Evolutionary conservation across 2,797 vertebrate species (phyloP).

Genomic region (Paedocypris micromegethes): DNA sequence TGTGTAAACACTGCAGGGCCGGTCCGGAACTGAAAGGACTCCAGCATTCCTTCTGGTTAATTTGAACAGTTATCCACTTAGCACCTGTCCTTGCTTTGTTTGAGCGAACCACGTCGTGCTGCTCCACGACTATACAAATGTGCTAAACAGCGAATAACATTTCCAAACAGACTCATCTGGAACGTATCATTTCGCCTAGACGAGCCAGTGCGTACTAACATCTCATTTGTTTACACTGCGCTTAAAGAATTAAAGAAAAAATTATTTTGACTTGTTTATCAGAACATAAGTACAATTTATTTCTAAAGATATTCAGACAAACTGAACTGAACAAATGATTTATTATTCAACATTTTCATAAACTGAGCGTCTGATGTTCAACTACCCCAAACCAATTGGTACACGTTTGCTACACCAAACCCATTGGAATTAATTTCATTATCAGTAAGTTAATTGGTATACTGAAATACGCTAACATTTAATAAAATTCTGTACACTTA

Average conservation of each 20-base stretch:
- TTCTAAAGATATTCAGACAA: too few relatives aligned
- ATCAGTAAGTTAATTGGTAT: too few relatives aligned
- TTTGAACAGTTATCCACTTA: constrained; percentile 35
- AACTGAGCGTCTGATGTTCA: too few relatives aligned
- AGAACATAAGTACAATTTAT: too few relatives aligned
- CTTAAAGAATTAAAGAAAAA: not conserved
- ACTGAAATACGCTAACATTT: too few relatives aligned
- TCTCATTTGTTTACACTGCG: not conserved
- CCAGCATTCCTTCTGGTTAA: constrained; percentile 29
- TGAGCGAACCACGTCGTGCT: not conserved
- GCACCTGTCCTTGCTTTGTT: constrained; percentile 21
- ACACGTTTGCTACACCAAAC: too few relatives aligned
- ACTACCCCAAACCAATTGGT: too few relatives aligned
- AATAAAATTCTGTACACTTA: too few relatives aligned
- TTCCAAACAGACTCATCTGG: constrained; percentile 16
- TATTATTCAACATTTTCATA: too few relatives aligned
- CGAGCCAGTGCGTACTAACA: not conserved
- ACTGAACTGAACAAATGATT: too few relatives aligned
- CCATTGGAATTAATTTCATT: too few relatives aligned
- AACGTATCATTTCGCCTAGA: constrained; percentile 17
- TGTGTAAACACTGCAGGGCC: constrained; percentile 2
- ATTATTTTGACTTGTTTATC: too few relatives aligned
- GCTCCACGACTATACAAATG: constrained; percentile 10
- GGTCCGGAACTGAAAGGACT: constrained; percentile 20
- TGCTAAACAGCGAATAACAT: constrained; percentile 22